These are phyloP conservation scores for Sarcophaga caerulescens DNA, from an alignment of 2,888 invertebrate genomes.

Conservation along the genomic window DNA sequence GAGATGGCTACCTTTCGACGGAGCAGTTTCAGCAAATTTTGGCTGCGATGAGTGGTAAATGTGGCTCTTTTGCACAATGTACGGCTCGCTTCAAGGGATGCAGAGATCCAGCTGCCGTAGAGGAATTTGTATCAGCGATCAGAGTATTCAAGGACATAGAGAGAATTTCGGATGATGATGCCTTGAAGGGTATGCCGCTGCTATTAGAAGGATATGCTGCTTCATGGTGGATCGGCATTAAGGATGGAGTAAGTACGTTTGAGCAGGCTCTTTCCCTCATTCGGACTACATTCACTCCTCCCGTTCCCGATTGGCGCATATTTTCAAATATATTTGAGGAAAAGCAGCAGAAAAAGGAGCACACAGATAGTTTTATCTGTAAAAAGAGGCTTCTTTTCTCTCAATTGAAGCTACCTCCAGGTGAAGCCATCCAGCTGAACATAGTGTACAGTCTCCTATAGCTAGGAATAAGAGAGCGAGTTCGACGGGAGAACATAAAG, in stretches of 20 bases:
- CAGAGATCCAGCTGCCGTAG: slow-evolving; percentile 42
- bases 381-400: slow-evolving; percentile 49
- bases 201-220: slow-evolving; percentile 61
- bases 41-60: slow-evolving; percentile 23
- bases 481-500: slow-evolving; percentile 23
- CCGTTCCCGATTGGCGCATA: slow-evolving; percentile 48
- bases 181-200: slow-evolving; percentile 39
- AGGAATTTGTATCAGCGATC: slow-evolving; percentile 58
- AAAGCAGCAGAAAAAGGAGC: slow-evolving; percentile 40
- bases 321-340: slow-evolving; percentile 38
- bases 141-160: slow-evolving; percentile 62
- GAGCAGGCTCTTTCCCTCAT: too few species aligned
- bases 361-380: slow-evolving; percentile 45
- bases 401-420: slow-evolving; percentile 29
- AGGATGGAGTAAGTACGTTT: neutral
- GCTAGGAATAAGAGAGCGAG: slow-evolving; percentile 48
- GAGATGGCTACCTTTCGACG: slow-evolving; percentile 24
- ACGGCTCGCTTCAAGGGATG: slow-evolving; percentile 52
- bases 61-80: slow-evolving; percentile 53
- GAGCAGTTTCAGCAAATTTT: slow-evolving; percentile 44
- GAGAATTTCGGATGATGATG: slow-evolving; percentile 41
- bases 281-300: slow-evolving; percentile 43
- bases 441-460: too few species aligned
- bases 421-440: too few species aligned
- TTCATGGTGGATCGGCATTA: slow-evolving; percentile 65